Evolutionary conservation across 2,888 invertebrate species (phyloP).

Genomic region (Ditula angustiorana): DNA sequence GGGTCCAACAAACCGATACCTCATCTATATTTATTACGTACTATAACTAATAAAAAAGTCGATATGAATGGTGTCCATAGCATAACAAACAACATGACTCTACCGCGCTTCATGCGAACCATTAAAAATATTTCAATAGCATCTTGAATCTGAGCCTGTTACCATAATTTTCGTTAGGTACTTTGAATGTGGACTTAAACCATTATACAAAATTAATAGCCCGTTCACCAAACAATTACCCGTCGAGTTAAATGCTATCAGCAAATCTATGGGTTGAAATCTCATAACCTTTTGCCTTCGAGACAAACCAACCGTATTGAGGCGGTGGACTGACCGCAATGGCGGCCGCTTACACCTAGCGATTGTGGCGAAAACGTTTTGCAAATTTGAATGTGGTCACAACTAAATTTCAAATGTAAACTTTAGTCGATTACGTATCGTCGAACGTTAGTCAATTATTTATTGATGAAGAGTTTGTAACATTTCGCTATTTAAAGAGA

Average conservation of each 20-base stretch:
- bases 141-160: constrained; percentile 57
- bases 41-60: constrained; percentile 38
- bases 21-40: constrained; percentile 38
- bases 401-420: constrained; percentile 16
- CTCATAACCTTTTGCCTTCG: constrained; percentile 81
- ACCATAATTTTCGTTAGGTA: constrained; percentile 74
- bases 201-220: constrained; percentile 81
- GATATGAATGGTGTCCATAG: constrained; percentile 40
- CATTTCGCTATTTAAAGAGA: too few species aligned
- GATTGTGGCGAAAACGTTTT: constrained; percentile 44
- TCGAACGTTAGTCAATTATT: too few species aligned
- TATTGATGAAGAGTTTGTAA: too few species aligned
- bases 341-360: constrained; percentile 55
- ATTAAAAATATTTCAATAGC: constrained; percentile 68
- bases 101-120: constrained; percentile 56
- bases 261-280: constrained; percentile 80
- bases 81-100: constrained; percentile 54
- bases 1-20: constrained; percentile 10
- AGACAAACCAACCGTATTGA: constrained; percentile 65
- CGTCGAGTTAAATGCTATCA: constrained; percentile 80
- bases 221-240: constrained; percentile 80
- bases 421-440: neutral
- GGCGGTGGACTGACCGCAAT: constrained; percentile 50
- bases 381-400: constrained; percentile 34
- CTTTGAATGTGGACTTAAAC: constrained; percentile 71